Evolutionary conservation across 2,113 vertebrate species (phyloP), one percentile per base, ranked within the genome.

Genomic region (Onychostoma macrolepis): DNA sequence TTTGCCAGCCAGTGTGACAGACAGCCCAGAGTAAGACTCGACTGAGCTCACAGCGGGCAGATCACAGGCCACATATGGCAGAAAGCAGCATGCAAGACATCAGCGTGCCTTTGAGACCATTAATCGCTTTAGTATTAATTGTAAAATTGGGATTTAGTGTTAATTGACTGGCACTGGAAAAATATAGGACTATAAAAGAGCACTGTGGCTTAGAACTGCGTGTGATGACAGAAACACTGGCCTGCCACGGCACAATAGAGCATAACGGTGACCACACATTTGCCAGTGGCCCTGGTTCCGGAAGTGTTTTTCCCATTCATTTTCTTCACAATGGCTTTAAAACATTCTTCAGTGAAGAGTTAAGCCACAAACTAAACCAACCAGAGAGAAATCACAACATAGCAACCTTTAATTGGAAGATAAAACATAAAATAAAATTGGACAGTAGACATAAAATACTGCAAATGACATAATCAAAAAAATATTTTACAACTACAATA

Each of bases 51-150:
- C 41, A 83, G 81, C 11, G 19, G 65, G 65, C 30, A 50, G 26
- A 24, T 45, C 81, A 53, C 26, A 50, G 41, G 65, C 81, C 81
- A 71, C 41, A 71, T 36, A 83, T 48, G 80, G 61, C 80, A 82
- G 45, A 26, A 43, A n/a, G 26, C 41, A 43, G 56, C 56, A 43
- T 81, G 56, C 19, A 30, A 67, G 58, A 45, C 58, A 41, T 26
- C 3, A 53, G 6, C n/a, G n/a, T 43, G 80, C 43, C 41, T 50
- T 71, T 71, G 43, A 83, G 81, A 71, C 26, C n/a, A 30, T 50
- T 83, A 69, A 83, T 83, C 19, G 11, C 63, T 71, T 36, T 36
- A 83, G 28, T 33, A 71, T 83, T 83, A 30, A 83, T 83, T 83
- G 19, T 13, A 48, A 67, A 83, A 83, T 30, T 65, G 17, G 80